phyloP scores from a whole-genome alignment of 2,797 vertebrate genomes.

The Melanotaenia pygmaea region DNA sequence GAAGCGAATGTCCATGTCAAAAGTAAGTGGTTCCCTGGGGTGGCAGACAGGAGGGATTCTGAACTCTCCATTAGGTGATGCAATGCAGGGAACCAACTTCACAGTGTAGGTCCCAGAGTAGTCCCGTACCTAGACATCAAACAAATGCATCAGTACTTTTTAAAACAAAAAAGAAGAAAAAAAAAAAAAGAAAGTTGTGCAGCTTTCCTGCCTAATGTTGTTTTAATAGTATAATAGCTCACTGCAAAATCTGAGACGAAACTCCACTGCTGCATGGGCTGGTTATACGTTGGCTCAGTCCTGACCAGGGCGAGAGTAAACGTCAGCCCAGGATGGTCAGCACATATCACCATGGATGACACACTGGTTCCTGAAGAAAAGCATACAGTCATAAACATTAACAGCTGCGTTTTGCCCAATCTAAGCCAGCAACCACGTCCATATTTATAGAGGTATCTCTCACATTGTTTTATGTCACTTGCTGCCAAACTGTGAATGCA shows the following conservation, averaged over 20 bases:
- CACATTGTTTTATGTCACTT: constrained; percentile 41
- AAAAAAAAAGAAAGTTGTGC: neutral
- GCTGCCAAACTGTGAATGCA: constrained; percentile 48
- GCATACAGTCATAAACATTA: constrained; percentile 23
- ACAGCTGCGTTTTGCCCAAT: constrained; percentile 19
- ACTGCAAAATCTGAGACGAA: constrained; percentile 89
- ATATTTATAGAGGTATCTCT: constrained; percentile 52
- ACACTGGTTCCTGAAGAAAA: constrained; percentile 81
- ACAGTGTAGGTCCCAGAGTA: constrained; percentile 89
- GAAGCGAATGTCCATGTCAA: constrained; percentile 90
- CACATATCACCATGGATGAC: constrained; percentile 86
- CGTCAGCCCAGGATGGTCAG: constrained; percentile 85
- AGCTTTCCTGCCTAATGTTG: neutral
- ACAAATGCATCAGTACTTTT: constrained; percentile 1
- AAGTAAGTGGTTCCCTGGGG: constrained; percentile 85
- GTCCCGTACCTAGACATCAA: constrained; percentile 81
- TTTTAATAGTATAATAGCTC: constrained; percentile 53
- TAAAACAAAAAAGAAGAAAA: no score
- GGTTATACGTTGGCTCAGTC: constrained; percentile 87
- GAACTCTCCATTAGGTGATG: constrained; percentile 86
- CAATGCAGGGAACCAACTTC: constrained; percentile 85
- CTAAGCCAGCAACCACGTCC: neutral
- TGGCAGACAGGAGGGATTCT: constrained; percentile 86
- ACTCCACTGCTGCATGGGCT: constrained; percentile 89
- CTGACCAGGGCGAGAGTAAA: constrained; percentile 85